Evolutionary conservation across 2,888 invertebrate species (phyloP).

Genomic region (Tenthredo scrophulariae): DNA sequence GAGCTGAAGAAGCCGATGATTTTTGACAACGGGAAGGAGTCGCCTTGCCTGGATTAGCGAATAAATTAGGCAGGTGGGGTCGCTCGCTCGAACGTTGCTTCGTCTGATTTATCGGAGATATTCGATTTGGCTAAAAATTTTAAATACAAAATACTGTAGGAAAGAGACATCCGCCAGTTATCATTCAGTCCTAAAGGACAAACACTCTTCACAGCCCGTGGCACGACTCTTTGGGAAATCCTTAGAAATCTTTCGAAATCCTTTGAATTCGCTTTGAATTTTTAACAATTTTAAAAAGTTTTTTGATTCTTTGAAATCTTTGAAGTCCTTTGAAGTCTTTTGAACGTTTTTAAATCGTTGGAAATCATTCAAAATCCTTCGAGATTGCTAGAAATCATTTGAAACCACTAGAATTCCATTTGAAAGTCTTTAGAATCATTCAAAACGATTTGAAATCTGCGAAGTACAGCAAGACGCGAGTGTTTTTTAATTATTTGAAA

Average conservation of each 20-base stretch:
- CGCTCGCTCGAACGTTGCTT: conserved; percentile 69
- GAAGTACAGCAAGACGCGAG: neutral
- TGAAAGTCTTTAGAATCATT: neutral
- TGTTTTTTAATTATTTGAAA: neutral
- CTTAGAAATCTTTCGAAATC: neutral
- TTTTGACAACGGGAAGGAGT: conserved; percentile 63
- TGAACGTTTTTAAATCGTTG: too few relatives aligned
- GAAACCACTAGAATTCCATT: neutral
- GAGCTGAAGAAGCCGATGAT: conserved; percentile 55
- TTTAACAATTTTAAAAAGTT: too few relatives aligned
- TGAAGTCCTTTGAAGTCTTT: too few relatives aligned
- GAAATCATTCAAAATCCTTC: neutral
- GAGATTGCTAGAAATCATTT: neutral
- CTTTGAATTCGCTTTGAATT: too few relatives aligned
- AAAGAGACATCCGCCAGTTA: neutral
- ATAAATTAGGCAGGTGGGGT: conserved; percentile 72
- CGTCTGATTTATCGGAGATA: conserved; percentile 71
- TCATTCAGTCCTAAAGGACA: neutral
- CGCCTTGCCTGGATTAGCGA: conserved; percentile 71
- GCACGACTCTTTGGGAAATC: neutral
- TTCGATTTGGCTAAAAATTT: conserved; percentile 69
- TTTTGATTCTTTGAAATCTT: too few relatives aligned
- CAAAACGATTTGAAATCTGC: neutral
- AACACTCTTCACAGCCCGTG: neutral
- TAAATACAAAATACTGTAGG: neutral